Percentiles rank a stretch among this genome's conserved stretches.
These are phyloP conservation scores for Notechis scutatus DNA, from an alignment of 2,113 vertebrate species.

Conservation along the genomic window DNA sequence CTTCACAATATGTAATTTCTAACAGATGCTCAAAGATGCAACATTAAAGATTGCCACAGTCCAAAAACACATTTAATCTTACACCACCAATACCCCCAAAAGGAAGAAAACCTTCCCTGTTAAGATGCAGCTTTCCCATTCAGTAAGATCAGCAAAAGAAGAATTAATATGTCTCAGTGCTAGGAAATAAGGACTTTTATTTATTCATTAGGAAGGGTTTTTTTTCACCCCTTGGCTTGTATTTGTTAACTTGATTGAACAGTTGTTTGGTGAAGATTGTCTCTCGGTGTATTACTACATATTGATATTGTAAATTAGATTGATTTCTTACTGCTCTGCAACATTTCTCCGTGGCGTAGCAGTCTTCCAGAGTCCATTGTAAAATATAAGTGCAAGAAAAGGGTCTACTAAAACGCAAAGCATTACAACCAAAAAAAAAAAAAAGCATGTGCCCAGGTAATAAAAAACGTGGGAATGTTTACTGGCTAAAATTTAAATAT, in stretches of 20 bases:
- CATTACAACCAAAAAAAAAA: background rate
- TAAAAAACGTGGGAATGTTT: background rate
- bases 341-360: background rate
- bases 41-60: background rate
- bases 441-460: background rate
- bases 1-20: background rate
- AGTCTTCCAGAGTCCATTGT: background rate
- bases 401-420: background rate
- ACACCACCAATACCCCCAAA: background rate
- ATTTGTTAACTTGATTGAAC: slow-evolving; percentile 9
- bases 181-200: background rate
- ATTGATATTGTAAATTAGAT: slow-evolving; percentile 6
- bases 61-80: background rate
- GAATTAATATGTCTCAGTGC: background rate
- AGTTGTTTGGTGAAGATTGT: background rate
- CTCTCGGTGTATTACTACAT: background rate
- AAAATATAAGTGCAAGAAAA: background rate
- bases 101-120: background rate
- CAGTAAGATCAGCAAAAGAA: background rate
- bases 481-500: background rate
- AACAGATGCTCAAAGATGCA: background rate
- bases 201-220: background rate
- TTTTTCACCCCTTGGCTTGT: background rate
- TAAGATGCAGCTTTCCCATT: background rate
- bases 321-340: background rate